Evolutionary conservation across 2,113 vertebrate genomes (phyloP), one percentile per base, ranked within the genome.

Genomic region (Brienomyrus longianalis): DNA sequence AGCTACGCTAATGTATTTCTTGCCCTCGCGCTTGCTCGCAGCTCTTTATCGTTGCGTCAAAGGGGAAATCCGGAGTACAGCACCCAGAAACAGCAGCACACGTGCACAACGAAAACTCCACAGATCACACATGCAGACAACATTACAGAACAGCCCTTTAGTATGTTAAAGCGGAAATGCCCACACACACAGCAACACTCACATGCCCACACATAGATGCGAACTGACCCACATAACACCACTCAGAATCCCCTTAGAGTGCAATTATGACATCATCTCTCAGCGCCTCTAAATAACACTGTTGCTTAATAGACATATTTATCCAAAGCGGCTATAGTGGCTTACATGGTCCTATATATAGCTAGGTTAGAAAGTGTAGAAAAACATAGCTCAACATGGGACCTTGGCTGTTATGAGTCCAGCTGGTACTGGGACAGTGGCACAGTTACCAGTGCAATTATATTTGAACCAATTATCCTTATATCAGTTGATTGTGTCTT

Each of bases 181-280:
- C 43, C 51, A 27, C 10, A 59, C 10, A 59, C 48, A 74, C 45
- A 17, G 43, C 87, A 48, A 88, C 89, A 59, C 66, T 87, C 66
- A 88, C 27, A 89, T 59, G 70, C 51, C 56, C 51, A 83, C 86
- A 90, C 52, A 74, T 31, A 54, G n/a, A 80, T 23, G 43, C 15
- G 21, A 21, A 47, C 70, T 84, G 88, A 84, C 51, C 51, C 77
- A 89, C 10, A 59, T 84, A 89, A 84, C 35, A 48, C 52, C 10
- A 39, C 23, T 89, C 77, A 85, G 39, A 89, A 85, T 83, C 88
- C 54, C 77, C 23, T 51, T 48, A 89, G 88, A 84, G 50, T 43
- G 52, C 23, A 51, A 51, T 19, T 15, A 52, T 39, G 31, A 47
- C 52, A 62, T 62, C 86, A 59, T 59, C 15, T 62, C 35, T 84